phyloP scores from a whole-genome alignment of 2,888 invertebrate species.

The Neria commutata region DNA sequence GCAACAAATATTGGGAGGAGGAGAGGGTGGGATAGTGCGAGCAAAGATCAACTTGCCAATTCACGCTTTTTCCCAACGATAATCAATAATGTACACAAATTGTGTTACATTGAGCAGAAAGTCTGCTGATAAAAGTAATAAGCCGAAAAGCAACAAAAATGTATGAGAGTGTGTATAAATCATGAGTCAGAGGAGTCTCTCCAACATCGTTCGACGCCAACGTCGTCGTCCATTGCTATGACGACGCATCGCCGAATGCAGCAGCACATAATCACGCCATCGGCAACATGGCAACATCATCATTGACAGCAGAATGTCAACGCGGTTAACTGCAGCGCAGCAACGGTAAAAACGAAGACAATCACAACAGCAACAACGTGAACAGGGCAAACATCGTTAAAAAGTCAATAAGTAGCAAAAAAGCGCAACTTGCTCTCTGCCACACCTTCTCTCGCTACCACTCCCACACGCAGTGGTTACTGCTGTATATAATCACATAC shows the following conservation, averaged over 20 bases:
- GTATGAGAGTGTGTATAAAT: too few species aligned
- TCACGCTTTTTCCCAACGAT: background rate
- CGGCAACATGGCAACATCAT: too few species aligned
- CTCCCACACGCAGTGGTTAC: background rate
- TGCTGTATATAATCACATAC: too few species aligned
- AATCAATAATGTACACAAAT: slow-evolving; percentile 19
- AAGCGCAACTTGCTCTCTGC: too few species aligned
- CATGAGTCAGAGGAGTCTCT: background rate
- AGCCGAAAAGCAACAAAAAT: slow-evolving; percentile 5
- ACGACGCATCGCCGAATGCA: slow-evolving; percentile 33
- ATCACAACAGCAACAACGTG: background rate
- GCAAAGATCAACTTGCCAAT: slow-evolving; percentile 2
- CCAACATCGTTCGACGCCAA: background rate
- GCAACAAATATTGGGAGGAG: slow-evolving; percentile 9
- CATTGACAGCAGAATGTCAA: slow-evolving; percentile 27
- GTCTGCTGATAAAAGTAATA: slow-evolving; percentile 41
- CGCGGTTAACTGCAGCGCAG: slow-evolving; percentile 2
- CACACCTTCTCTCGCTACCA: background rate
- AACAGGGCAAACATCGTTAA: slow-evolving; percentile 7
- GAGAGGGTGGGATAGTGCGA: slow-evolving; percentile 24
- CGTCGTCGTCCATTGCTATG: slow-evolving; percentile 13
- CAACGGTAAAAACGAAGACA: background rate
- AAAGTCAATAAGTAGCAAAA: background rate
- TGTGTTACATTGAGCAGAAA: slow-evolving; percentile 42
- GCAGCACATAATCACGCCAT: slow-evolving; percentile 38